Conservation (phyloP, 2,797 vertebrate species). For the Kryptolebias ocellatus region DNA sequence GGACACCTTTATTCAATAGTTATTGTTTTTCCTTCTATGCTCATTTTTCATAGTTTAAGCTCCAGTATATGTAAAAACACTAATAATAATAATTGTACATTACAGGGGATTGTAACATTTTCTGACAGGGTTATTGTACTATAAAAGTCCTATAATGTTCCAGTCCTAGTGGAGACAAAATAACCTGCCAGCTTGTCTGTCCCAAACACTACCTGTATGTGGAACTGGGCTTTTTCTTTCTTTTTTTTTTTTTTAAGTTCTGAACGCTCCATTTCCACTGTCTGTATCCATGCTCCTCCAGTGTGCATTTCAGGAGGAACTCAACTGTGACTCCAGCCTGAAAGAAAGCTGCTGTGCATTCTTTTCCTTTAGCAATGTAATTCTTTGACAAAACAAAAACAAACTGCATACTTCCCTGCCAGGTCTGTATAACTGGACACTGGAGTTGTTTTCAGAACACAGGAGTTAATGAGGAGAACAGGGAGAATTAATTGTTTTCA, state of each 20-base stretch:
- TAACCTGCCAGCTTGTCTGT: background rate
- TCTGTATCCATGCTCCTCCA: slow-evolving; percentile 28
- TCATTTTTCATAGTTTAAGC: background rate
- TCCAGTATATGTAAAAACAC: background rate
- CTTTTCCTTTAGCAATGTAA: background rate
- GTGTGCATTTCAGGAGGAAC: slow-evolving; percentile 49
- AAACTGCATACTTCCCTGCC: slow-evolving; percentile 16
- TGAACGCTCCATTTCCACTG: slow-evolving; percentile 21
- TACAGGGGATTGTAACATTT: slow-evolving; percentile 11
- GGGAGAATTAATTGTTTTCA: background rate
- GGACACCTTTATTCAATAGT: no score
- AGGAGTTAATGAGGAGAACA: background rate
- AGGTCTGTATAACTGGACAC: slow-evolving; percentile 22
- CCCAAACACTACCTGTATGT: slow-evolving; percentile 3
- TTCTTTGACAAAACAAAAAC: background rate
- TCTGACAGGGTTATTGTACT: background rate
- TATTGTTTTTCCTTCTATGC: background rate
- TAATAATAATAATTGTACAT: slow-evolving; percentile 1
- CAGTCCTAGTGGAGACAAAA: background rate
- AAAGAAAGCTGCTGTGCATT: slow-evolving; percentile 51
- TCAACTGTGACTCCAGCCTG: slow-evolving; percentile 55
- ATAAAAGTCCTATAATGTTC: background rate
- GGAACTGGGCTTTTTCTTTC: background rate
- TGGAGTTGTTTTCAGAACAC: background rate
- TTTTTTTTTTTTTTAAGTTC: background rate